Conservation (phyloP, 2,797 vertebrate species). For the Cyprinella venusta region DNA sequence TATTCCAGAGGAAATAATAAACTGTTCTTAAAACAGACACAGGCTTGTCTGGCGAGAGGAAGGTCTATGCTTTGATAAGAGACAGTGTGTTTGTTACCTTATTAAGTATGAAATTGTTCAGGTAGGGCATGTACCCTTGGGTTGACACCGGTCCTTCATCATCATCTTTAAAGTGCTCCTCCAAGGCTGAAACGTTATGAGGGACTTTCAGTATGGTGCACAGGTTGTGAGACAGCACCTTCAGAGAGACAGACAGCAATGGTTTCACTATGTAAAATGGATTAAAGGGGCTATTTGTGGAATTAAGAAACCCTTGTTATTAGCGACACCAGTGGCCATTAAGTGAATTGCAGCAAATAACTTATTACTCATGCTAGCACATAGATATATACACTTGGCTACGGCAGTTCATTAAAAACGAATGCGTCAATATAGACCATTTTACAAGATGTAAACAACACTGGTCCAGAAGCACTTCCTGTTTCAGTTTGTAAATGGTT, state of each 20-base stretch:
- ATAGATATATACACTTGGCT: too few relatives aligned
- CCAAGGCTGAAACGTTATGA: constrained; percentile 91
- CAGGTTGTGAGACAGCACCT: constrained; percentile 97
- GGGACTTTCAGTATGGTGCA: constrained; percentile 93
- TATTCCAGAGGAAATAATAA: not conserved
- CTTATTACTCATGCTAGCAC: not conserved
- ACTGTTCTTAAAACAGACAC: not conserved
- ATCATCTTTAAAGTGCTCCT: constrained; percentile 95
- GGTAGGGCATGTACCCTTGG: constrained; percentile 98
- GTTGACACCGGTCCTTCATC: constrained; percentile 96
- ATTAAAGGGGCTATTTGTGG: not conserved
- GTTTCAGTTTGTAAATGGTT: too few relatives aligned
- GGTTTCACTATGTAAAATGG: not conserved
- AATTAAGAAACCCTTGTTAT: not conserved
- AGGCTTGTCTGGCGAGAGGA: not conserved
- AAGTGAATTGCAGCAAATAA: not conserved
- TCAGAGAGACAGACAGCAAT: not conserved
- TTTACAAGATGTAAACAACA: too few relatives aligned
- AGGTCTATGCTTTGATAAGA: not conserved
- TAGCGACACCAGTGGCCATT: not conserved
- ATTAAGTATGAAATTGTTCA: constrained; percentile 96
- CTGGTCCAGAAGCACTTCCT: too few relatives aligned
- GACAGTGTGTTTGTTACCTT: constrained; percentile 78
- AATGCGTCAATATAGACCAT: too few relatives aligned
- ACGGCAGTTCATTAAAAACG: too few relatives aligned